phyloP scores from a whole-genome alignment of 2,888 invertebrate species.

The Plutella xylostella region DNA sequence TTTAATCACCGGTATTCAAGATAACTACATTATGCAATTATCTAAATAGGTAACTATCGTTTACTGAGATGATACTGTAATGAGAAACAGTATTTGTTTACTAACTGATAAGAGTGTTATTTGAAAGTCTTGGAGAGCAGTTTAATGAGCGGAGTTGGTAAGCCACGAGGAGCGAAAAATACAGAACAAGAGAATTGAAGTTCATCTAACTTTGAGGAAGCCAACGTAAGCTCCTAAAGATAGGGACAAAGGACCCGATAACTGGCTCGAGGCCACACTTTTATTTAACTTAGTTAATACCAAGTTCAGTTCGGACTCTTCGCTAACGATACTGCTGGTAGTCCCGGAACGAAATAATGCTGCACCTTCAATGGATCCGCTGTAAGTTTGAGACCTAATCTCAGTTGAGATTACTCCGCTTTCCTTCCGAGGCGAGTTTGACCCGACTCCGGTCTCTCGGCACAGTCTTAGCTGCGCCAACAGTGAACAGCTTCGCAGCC shows the following conservation, averaged over 20 bases:
- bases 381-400: constrained; percentile 54
- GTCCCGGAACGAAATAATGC: constrained; percentile 47
- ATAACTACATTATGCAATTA: no score
- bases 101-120: no score
- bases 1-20: no score
- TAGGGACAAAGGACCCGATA: constrained; percentile 11
- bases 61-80: no score
- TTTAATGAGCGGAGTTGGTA: no score
- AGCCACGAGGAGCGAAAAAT: no score
- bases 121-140: no score
- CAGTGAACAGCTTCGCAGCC: constrained; percentile 17
- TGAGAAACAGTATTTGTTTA: no score
- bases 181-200: constrained; percentile 12
- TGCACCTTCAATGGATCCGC: constrained; percentile 38
- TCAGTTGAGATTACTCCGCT: constrained; percentile 46
- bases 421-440: constrained; percentile 37
- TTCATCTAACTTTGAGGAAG: constrained; percentile 24
- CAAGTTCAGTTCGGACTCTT: constrained; percentile 23
- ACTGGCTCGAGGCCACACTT: constrained; percentile 14
- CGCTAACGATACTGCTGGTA: constrained; percentile 21
- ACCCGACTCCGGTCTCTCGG: constrained; percentile 25
- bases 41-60: no score
- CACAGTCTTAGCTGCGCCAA: background rate
- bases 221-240: constrained; percentile 10
- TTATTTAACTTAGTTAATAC: constrained; percentile 24